Percentiles rank a stretch among this genome's conserved stretches.
Evolutionary conservation across 2,113 vertebrate genomes (phyloP).

Genomic region (Sinosuthora webbiana): DNA sequence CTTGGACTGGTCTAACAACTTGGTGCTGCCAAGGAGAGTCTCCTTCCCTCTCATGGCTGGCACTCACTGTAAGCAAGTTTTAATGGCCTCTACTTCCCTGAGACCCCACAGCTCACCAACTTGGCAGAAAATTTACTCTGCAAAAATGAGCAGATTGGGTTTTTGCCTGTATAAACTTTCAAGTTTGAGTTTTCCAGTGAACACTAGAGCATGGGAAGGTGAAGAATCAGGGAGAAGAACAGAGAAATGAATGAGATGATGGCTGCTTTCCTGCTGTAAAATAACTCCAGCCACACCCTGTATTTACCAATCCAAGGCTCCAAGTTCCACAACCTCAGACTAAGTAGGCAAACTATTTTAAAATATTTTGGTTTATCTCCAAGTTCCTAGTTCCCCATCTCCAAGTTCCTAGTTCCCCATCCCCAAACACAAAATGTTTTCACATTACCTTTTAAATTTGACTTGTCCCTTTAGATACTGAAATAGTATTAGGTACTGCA

Average conservation of each 20-base stretch:
- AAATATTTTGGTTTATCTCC: not conserved
- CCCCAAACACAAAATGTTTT: not conserved
- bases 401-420: not conserved
- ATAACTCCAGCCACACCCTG: not conserved
- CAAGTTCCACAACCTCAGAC: not conserved
- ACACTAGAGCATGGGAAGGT: not conserved
- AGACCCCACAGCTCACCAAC: not conserved
- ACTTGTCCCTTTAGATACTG: constrained; percentile 97
- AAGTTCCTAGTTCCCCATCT: not conserved
- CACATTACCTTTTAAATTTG: constrained; percentile 95
- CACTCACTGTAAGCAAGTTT: not conserved
- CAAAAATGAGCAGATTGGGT: not conserved
- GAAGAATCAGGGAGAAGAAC: not conserved
- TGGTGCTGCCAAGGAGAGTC: not conserved
- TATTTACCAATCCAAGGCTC: not conserved
- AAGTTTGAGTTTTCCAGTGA: not conserved
- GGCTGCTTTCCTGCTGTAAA: not conserved
- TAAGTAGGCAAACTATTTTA: not conserved
- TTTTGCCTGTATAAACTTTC: not conserved
- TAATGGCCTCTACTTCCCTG: not conserved
- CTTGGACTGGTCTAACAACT: not conserved
- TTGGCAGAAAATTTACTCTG: not conserved
- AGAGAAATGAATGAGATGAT: not conserved
- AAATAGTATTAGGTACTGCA: constrained; percentile 97
- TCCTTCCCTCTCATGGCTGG: not conserved